phyloP scores from a whole-genome alignment of 2,888 invertebrate species.

The Plebejus anna region DNA sequence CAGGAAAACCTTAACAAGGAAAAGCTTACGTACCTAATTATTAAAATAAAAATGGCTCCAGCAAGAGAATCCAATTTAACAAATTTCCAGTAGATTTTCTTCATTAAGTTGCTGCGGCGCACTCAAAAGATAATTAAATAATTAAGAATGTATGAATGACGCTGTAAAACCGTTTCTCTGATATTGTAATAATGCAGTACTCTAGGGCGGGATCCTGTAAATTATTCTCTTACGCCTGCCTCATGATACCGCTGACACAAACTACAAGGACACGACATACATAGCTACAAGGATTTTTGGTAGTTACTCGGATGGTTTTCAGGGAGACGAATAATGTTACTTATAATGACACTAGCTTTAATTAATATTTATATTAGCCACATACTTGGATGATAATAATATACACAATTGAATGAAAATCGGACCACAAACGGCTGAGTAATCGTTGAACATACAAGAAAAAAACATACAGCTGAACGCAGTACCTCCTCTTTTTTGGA shows the following conservation, averaged over 20 bases:
- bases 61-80: constrained; percentile 62
- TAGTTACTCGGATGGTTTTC: too few relatives aligned
- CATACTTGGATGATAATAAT: too few relatives aligned
- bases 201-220: constrained; percentile 73
- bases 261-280: constrained; percentile 51
- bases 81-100: constrained; percentile 65
- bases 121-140: constrained; percentile 76
- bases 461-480: too few relatives aligned
- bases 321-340: too few relatives aligned
- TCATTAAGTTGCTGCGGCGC: constrained; percentile 57
- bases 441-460: too few relatives aligned
- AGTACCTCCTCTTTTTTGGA: too few relatives aligned
- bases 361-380: too few relatives aligned
- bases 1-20: constrained; percentile 38
- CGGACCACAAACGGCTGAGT: too few relatives aligned
- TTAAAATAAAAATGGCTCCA: constrained; percentile 48
- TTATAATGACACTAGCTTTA: too few relatives aligned
- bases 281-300: constrained; percentile 43
- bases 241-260: constrained; percentile 63
- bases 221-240: constrained; percentile 69
- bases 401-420: too few relatives aligned
- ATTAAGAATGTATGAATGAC: constrained; percentile 78
- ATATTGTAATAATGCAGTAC: constrained; percentile 77
- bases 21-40: constrained; percentile 37
- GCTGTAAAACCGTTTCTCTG: constrained; percentile 72